phyloP scores from a whole-genome alignment of 2,888 invertebrate species.

The Standfussiana lucernea region DNA sequence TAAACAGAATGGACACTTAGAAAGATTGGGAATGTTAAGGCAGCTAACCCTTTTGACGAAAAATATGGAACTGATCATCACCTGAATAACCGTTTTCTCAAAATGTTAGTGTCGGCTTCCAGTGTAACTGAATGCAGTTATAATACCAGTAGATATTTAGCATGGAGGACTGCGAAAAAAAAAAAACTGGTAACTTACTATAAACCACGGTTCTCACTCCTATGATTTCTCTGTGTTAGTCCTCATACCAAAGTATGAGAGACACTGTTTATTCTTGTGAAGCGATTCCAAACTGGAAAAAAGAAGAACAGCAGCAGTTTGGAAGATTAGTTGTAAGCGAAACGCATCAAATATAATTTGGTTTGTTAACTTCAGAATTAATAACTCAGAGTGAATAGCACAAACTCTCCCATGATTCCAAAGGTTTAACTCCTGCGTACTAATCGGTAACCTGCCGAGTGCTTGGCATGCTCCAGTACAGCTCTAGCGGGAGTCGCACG shows the following conservation, averaged over 20 bases:
- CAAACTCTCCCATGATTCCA: conserved; percentile 21
- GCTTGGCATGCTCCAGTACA: conserved; percentile 38
- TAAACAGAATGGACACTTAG: no score
- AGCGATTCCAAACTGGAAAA: background rate
- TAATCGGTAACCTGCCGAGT: conserved; percentile 52
- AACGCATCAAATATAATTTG: background rate
- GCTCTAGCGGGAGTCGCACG: conserved; percentile 45
- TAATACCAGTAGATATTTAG: background rate
- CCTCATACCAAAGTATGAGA: background rate
- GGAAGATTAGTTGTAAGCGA: background rate
- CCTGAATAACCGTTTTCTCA: background rate
- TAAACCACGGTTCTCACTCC: background rate
- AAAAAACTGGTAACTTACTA: background rate
- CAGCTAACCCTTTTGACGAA: background rate
- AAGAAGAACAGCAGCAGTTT: no score
- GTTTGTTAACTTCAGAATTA: conserved; percentile 11
- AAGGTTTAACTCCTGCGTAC: conserved; percentile 41
- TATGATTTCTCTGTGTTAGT: background rate
- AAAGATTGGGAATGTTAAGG: background rate
- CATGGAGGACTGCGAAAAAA: background rate
- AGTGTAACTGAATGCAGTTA: background rate
- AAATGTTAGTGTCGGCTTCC: background rate
- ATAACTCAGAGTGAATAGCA: background rate
- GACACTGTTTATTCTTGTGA: background rate
- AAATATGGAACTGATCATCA: background rate